These are phyloP conservation scores for Cephus runcator DNA, from an alignment of 2,888 invertebrate species.

Conservation along the genomic window DNA sequence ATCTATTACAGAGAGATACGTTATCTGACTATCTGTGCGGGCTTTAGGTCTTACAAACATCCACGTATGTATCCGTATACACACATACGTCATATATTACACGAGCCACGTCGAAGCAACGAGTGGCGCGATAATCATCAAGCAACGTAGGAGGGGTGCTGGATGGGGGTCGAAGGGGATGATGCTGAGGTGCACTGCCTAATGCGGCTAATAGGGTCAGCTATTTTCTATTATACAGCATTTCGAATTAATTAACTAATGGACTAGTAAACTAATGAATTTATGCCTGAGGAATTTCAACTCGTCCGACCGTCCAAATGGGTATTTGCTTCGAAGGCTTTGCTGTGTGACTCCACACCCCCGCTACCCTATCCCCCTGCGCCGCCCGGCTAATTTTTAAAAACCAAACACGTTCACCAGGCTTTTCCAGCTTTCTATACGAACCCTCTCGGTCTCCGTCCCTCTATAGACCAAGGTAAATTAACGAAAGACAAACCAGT, in stretches of 20 bases:
- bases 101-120: background rate
- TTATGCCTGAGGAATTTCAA: constrained; percentile 38
- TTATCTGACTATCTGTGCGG: background rate
- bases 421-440: background rate
- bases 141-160: background rate
- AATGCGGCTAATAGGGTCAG: constrained; percentile 40
- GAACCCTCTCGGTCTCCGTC: background rate
- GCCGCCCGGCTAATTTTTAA: background rate
- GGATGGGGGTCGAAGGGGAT: background rate
- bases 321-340: background rate
- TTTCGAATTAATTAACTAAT: constrained; percentile 61
- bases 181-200: constrained; percentile 18
- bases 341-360: background rate
- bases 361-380: too few species aligned
- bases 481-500: background rate
- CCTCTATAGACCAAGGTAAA: too few species aligned
- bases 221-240: constrained; percentile 50
- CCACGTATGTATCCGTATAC: background rate
- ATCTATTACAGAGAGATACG: background rate
- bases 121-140: background rate
- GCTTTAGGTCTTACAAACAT: background rate
- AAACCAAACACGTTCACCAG: background rate
- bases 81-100: background rate
- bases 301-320: background rate
- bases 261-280: constrained; percentile 59